Conservation (phyloP, 2,888 invertebrate species). For the Agrotis clavis region DNA sequence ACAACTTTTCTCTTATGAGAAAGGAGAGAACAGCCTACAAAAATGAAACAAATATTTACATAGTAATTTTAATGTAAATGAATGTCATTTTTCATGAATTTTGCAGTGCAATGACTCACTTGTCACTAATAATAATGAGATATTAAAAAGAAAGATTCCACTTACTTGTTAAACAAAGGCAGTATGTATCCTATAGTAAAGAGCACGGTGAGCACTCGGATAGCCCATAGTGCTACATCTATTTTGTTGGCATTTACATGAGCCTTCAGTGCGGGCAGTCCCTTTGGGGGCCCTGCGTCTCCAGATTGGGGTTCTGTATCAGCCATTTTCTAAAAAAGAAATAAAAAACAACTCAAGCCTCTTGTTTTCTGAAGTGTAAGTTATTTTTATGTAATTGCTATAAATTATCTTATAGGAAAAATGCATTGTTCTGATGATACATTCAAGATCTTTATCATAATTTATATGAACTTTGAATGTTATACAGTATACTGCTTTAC, state of each 20-base stretch:
- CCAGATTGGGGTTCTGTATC: slow-evolving; percentile 81
- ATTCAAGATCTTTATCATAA: background rate
- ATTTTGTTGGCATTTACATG: slow-evolving; percentile 96
- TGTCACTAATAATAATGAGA: too few relatives aligned
- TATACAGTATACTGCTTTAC: background rate
- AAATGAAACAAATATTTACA: too few relatives aligned
- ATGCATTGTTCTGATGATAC: background rate
- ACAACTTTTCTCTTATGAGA: too few relatives aligned
- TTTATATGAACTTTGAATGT: background rate
- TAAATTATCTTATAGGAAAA: too few relatives aligned
- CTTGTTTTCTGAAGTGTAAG: background rate
- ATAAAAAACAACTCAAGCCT: background rate
- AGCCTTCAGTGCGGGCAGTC: slow-evolving; percentile 92
- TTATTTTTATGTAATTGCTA: too few relatives aligned
- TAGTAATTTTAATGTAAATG: too few relatives aligned
- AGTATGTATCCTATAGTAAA: slow-evolving; percentile 96
- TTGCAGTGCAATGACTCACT: too few relatives aligned
- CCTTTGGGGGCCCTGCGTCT: slow-evolving; percentile 88
- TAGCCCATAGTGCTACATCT: slow-evolving; percentile 96
- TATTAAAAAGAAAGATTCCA: slow-evolving; percentile 48
- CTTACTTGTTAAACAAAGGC: slow-evolving; percentile 96
- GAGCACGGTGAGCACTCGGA: slow-evolving; percentile 95
- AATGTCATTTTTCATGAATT: too few relatives aligned
- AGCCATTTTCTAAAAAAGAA: slow-evolving; percentile 79
- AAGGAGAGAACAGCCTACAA: too few relatives aligned